Evolutionary conservation across 1,140 invertebrate species (phyloP).

Genomic region (Streblospio benedicti): DNA sequence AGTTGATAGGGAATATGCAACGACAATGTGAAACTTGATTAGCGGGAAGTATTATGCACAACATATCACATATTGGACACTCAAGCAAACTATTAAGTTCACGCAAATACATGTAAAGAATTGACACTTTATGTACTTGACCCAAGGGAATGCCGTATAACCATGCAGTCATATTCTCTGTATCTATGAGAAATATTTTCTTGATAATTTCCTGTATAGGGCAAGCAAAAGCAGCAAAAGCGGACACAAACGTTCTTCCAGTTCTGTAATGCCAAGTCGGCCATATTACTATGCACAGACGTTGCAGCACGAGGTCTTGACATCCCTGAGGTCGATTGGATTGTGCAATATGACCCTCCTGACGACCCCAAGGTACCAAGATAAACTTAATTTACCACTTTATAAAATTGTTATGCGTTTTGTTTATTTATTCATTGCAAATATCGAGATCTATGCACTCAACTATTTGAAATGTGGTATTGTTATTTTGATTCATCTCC

Average conservation of each 20-base stretch:
- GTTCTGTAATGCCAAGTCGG: conserved; percentile 89
- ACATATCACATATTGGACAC: no score
- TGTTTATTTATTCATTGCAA: no score
- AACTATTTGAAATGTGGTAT: no score
- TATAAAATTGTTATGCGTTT: no score
- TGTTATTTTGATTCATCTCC: neutral
- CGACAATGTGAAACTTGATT: no score
- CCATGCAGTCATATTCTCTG: neutral
- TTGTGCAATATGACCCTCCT: conserved; percentile 97
- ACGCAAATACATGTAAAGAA: no score
- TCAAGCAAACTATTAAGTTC: no score
- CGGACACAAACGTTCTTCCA: conserved; percentile 96
- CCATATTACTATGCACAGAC: conserved; percentile 93
- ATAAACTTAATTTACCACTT: neutral
- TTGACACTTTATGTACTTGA: no score
- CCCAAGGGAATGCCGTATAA: no score
- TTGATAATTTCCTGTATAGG: conserved; percentile 54
- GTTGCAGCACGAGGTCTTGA: conserved; percentile 95
- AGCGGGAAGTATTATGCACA: no score
- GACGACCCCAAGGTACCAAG: conserved; percentile 84
- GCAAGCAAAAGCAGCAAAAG: conserved; percentile 96
- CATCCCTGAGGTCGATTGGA: conserved; percentile 97
- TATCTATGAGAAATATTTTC: neutral
- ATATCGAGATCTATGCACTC: no score
- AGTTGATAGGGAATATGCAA: no score